phyloP scores from a whole-genome alignment of 1,140 invertebrate species.

The Lepidurus arcticus region DNA sequence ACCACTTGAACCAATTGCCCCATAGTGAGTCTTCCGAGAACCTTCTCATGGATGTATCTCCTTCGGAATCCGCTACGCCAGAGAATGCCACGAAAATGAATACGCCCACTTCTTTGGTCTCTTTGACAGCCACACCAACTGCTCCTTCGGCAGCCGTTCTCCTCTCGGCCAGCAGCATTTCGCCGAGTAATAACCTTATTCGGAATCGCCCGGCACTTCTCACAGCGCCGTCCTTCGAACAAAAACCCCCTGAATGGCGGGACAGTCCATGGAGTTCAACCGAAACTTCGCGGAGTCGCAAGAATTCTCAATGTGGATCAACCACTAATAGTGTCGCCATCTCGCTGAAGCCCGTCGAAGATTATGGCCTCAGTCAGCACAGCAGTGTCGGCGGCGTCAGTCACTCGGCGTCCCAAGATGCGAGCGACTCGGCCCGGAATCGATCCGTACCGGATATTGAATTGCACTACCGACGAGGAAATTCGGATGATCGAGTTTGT shows the following conservation, averaged over 20 bases:
- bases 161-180: neutral
- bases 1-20: neutral
- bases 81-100: neutral
- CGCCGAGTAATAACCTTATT: neutral
- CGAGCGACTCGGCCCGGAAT: slow-evolving; percentile 26
- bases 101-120: neutral
- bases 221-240: slow-evolving; percentile 31
- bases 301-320: slow-evolving; percentile 31
- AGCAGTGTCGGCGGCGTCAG: slow-evolving; percentile 26
- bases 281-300: slow-evolving; percentile 33
- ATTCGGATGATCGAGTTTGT: slow-evolving; percentile 35
- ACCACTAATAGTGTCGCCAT: slow-evolving; percentile 32
- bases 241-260: slow-evolving; percentile 26
- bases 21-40: slow-evolving; percentile 5
- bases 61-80: slow-evolving; percentile 2
- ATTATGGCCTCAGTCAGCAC: slow-evolving; percentile 24
- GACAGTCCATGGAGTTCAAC: slow-evolving; percentile 33
- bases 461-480: slow-evolving; percentile 62
- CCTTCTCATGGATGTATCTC: neutral
- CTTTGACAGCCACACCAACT: neutral
- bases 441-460: slow-evolving; percentile 83
- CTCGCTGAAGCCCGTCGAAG: neutral
- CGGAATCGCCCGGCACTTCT: slow-evolving; percentile 24
- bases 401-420: slow-evolving; percentile 7
- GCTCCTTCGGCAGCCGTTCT: neutral